These are phyloP conservation scores for Odontocerum albicorne DNA, from an alignment of 2,888 invertebrate species.

Conservation along the genomic window DNA sequence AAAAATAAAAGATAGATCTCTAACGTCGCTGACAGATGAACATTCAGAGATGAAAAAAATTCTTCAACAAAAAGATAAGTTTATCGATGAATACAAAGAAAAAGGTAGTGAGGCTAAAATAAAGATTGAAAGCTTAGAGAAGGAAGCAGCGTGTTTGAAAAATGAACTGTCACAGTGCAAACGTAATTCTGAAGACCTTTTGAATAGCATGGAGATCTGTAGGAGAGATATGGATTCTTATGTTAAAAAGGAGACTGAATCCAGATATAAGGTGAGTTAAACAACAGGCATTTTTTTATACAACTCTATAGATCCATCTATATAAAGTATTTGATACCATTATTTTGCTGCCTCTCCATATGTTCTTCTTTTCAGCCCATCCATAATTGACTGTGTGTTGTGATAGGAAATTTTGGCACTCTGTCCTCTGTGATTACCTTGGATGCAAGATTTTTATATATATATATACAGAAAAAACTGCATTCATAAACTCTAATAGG, in stretches of 20 bases:
- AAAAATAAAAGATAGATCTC: slow-evolving; percentile 50
- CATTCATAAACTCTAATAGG: too few species aligned
- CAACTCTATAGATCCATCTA: too few species aligned
- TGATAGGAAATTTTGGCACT: too few species aligned
- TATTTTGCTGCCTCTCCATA: too few species aligned
- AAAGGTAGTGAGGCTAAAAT: slow-evolving; percentile 18
- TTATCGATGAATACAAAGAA: slow-evolving; percentile 36
- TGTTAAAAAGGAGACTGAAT: slow-evolving; percentile 50
- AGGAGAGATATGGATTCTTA: slow-evolving; percentile 47
- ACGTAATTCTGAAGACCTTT: slow-evolving; percentile 47
- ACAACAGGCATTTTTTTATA: too few species aligned
- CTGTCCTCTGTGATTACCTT: too few species aligned
- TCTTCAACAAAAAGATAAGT: slow-evolving; percentile 44
- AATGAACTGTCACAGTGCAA: slow-evolving; percentile 47
- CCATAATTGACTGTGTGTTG: too few species aligned
- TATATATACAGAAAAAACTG: too few species aligned
- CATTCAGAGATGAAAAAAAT: slow-evolving; percentile 50
- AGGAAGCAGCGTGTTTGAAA: slow-evolving; percentile 45
- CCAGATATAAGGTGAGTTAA: slow-evolving; percentile 48
- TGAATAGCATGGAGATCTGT: slow-evolving; percentile 42
- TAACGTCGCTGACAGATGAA: slow-evolving; percentile 52
- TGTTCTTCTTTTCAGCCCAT: too few species aligned
- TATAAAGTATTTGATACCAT: too few species aligned
- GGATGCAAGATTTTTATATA: too few species aligned
- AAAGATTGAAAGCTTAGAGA: slow-evolving; percentile 40